phyloP scores from a whole-genome alignment of 2,113 vertebrate genomes.

The Triplophysa dalaica region DNA sequence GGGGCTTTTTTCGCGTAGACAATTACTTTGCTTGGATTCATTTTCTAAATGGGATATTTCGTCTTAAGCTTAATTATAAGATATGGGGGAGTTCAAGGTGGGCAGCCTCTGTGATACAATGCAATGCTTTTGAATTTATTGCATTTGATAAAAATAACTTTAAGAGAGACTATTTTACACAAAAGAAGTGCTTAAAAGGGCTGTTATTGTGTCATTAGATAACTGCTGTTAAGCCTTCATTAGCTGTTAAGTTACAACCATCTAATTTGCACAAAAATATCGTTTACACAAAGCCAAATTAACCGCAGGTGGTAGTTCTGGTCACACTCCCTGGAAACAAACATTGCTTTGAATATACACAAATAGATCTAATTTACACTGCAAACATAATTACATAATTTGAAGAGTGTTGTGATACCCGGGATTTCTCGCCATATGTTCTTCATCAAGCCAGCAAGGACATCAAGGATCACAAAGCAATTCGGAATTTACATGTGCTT shows the following conservation, averaged over 20 bases:
- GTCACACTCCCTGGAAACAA: background rate
- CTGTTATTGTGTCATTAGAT: conserved; percentile 24
- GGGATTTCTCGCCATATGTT: background rate
- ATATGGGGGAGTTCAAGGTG: background rate
- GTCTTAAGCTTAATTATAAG: conserved; percentile 22
- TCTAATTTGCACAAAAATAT: conserved; percentile 22
- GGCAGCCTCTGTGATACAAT: conserved; percentile 14
- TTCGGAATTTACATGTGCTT: background rate
- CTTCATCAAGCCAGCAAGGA: background rate
- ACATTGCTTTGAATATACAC: background rate
- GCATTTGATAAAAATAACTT: conserved; percentile 22
- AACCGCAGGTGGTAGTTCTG: conserved; percentile 24
- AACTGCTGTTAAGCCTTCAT: conserved; percentile 29
- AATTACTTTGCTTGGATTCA: conserved; percentile 26
- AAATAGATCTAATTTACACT: conserved; percentile 5
- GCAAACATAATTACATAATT: background rate
- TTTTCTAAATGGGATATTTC: conserved; percentile 33
- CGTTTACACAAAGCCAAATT: conserved; percentile 14
- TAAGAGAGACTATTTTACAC: background rate
- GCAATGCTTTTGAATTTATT: conserved; percentile 28
- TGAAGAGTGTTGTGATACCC: background rate
- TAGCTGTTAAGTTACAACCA: background rate
- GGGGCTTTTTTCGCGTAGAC: background rate
- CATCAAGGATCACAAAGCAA: background rate
- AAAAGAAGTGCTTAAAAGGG: background rate